Percentiles rank a stretch among this genome's conserved stretches.
These are phyloP conservation scores for Aegithalos caudatus DNA, from an alignment of 2,113 vertebrate genomes.

Conservation along the genomic window DNA sequence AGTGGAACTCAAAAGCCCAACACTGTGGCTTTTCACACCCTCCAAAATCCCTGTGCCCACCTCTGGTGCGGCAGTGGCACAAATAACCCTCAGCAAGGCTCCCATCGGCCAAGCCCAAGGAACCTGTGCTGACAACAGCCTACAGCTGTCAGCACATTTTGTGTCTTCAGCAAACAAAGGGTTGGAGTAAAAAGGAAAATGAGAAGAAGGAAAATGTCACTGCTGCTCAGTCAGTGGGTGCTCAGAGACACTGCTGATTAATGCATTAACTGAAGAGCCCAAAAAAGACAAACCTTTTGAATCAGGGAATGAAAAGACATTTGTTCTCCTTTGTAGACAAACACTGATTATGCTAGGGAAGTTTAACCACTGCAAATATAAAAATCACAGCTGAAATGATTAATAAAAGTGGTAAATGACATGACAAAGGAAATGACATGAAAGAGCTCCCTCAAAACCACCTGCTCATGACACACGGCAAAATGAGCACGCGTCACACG, in stretches of 20 bases:
- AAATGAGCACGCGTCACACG: fast-evolving
- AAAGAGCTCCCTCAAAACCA: neutral
- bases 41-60: fast-evolving
- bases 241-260: neutral
- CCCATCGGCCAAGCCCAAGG: fast-evolving
- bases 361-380: neutral
- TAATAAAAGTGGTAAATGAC: neutral
- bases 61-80: neutral
- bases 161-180: neutral
- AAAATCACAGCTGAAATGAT: conserved; percentile 11
- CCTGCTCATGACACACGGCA: neutral
- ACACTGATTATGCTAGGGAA: neutral
- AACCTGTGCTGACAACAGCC: neutral
- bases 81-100: neutral
- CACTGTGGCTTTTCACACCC: neutral
- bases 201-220: neutral
- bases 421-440: neutral
- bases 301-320: neutral
- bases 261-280: neutral
- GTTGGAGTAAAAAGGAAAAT: neutral
- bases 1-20: neutral
- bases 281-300: neutral
- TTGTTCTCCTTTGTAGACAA: conserved; percentile 10
- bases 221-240: neutral
- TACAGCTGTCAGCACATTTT: neutral